Percentiles rank a stretch among this genome's conserved stretches.
Conservation (phyloP, 2,888 invertebrate genomes). For the Tineola bisselliella region DNA sequence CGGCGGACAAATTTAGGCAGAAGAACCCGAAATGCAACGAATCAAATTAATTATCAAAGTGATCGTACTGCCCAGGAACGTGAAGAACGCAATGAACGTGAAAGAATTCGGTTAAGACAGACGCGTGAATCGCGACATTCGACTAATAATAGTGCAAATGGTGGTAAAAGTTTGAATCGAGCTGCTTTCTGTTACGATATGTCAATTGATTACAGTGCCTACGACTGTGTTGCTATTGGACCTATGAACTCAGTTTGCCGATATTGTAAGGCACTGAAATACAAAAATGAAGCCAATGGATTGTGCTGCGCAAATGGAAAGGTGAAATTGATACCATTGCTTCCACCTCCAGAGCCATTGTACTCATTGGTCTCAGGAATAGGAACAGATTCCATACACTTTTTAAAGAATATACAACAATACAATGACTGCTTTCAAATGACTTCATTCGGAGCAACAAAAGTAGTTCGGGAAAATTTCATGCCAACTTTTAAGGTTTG, state of each 20-base stretch:
- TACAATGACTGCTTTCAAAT: slow-evolving; percentile 31
- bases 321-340: slow-evolving; percentile 23
- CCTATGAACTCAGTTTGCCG: slow-evolving; percentile 24
- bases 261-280: slow-evolving; percentile 20
- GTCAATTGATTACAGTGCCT: slow-evolving; percentile 24
- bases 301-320: slow-evolving; percentile 24
- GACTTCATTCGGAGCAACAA: slow-evolving; percentile 29
- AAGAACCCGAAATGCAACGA: slow-evolving; percentile 27
- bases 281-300: slow-evolving; percentile 24
- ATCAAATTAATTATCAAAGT: slow-evolving; percentile 26
- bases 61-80: slow-evolving; percentile 26
- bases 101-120: slow-evolving; percentile 24
- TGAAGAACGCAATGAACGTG: slow-evolving; percentile 23
- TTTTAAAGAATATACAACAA: slow-evolving; percentile 29
- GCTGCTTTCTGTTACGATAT: slow-evolving; percentile 27
- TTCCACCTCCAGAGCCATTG: too few species aligned
- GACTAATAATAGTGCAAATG: neutral
- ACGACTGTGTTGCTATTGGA: slow-evolving; percentile 22
- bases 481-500: slow-evolving; percentile 24
- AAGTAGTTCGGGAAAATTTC: slow-evolving; percentile 25
- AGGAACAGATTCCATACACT: slow-evolving; percentile 24
- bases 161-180: slow-evolving; percentile 11
- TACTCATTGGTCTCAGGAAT: too few species aligned
- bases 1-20: slow-evolving; percentile 24
- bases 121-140: slow-evolving; percentile 20